Conservation (phyloP, 2,888 invertebrate genomes). For the Platycheirus albimanus region DNA sequence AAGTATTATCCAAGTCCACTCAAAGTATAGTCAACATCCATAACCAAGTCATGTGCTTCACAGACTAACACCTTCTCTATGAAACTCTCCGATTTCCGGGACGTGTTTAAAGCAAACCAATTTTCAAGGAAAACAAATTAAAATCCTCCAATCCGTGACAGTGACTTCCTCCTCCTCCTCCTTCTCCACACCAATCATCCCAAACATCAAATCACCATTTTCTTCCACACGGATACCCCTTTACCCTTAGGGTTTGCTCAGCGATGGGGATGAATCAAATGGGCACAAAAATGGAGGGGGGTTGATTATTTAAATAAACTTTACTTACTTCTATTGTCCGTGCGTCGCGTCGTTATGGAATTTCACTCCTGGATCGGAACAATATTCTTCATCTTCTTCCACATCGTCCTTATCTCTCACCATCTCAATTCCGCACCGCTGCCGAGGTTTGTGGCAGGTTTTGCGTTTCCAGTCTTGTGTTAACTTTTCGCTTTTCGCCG, state of each 20-base stretch:
- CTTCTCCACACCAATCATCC: conserved; percentile 10
- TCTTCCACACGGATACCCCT: conserved; percentile 72
- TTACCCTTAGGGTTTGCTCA: conserved; percentile 37
- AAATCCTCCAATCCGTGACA: conserved; percentile 57
- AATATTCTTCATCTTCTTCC: conserved; percentile 50
- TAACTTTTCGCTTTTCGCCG: conserved; percentile 68
- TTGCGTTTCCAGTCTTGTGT: conserved; percentile 53
- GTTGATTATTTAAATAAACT: conserved; percentile 70
- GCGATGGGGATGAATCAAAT: conserved; percentile 1
- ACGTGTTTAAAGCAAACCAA: conserved; percentile 63
- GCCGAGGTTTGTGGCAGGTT: conserved; percentile 27
- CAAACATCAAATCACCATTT: conserved; percentile 68
- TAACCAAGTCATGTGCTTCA: conserved; percentile 26
- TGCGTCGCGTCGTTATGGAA: conserved; percentile 61
- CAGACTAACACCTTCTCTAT: conserved; percentile 30
- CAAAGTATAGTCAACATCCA: neutral
- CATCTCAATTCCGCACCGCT: conserved; percentile 31
- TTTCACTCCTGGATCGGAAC: conserved; percentile 45
- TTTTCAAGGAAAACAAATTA: conserved; percentile 71
- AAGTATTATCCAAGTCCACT: neutral
- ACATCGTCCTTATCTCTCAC: conserved; percentile 49
- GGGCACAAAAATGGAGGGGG: conserved; percentile 2
- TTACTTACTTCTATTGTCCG: conserved; percentile 69
- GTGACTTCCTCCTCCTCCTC: conserved; percentile 7
- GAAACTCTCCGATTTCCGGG: conserved; percentile 23